Evolutionary conservation across 2,113 vertebrate genomes (phyloP), one percentile per base, ranked within the genome.

Genomic region (Periophthalmodon schlosseri): DNA sequence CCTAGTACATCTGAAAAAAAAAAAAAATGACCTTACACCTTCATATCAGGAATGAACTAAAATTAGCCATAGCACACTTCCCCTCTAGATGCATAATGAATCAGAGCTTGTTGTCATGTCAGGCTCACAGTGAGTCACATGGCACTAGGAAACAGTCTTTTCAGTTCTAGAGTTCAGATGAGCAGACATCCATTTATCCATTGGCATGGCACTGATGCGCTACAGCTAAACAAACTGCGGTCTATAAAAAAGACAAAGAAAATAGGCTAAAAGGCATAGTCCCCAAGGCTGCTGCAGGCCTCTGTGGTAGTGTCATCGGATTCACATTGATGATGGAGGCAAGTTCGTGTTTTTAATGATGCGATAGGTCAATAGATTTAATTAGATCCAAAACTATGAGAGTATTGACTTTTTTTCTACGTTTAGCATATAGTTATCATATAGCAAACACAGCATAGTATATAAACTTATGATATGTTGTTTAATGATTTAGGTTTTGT

Each of bases 101-200:
- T n/a, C 34, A 18, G 60, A 2, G 68, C 65, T 34, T 56, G 18
- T 65, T 65, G 50, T 76, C 70, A 50, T 39, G 72, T 73, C 65
- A 73, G 18, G 75, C 69, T 54, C 52, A 56, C 20, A 68, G 58
- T 8, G 2, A 60, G 61, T 61, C 49, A 58, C 28, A 12, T 69
- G 68, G 68, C 0, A 9, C 18, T 50, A 50, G 65, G 61, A 57
- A 36, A 61, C 52, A 54, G 67, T 47, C 36, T 69, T 61, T 21
- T 68, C 36, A 72, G 64, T 46, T 60, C 83, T 57, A 67, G 74
- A 67, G 72, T 58, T 84, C 65, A 82, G 34, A 74, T 74, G 34
- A 34, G 80, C 80, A 87, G 84, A 84, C 70, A 16, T 81, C 80
- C 80, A 87, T 90, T 87, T 90, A 83, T 86, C 76, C 82, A 87